Evolutionary conservation across 2,888 invertebrate genomes (phyloP).

Genomic region (Steinernema carpocapsae): DNA sequence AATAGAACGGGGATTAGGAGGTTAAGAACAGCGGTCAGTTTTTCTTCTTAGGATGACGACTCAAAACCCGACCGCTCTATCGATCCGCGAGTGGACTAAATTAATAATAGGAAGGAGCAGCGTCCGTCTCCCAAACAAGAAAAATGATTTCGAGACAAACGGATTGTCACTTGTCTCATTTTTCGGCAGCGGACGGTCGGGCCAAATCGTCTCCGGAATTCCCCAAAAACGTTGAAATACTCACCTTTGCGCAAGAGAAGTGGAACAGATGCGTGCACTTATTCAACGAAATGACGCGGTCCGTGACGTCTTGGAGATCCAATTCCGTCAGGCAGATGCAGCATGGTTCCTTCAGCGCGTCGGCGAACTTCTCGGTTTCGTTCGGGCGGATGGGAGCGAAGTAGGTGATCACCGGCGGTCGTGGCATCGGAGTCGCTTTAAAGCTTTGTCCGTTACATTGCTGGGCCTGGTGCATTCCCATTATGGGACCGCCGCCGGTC

Average conservation of each 20-base stretch:
- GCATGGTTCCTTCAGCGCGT: constrained; percentile 39
- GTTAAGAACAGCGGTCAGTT: no score
- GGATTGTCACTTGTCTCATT: no score
- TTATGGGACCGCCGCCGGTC: not conserved
- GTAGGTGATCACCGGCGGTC: not conserved
- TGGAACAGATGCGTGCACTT: constrained; percentile 54
- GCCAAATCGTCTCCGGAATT: no score
- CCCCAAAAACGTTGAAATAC: not conserved
- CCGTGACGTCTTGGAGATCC: not conserved
- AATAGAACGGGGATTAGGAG: no score
- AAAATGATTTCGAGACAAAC: no score
- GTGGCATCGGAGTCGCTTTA: constrained; percentile 18
- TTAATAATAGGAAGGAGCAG: no score
- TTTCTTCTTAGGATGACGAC: no score
- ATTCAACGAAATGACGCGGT: constrained; percentile 45
- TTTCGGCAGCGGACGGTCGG: no score
- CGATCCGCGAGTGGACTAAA: no score
- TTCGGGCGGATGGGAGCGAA: not conserved
- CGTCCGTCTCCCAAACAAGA: no score
- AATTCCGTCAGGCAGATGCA: constrained; percentile 50
- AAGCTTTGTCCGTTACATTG: not conserved
- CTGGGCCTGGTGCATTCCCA: not conserved
- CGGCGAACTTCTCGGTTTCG: not conserved
- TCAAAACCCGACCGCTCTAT: no score
- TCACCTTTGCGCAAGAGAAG: constrained; percentile 47